These are phyloP conservation scores for Torymus texanus DNA, from an alignment of 2,888 invertebrate genomes.

Conservation along the genomic window DNA sequence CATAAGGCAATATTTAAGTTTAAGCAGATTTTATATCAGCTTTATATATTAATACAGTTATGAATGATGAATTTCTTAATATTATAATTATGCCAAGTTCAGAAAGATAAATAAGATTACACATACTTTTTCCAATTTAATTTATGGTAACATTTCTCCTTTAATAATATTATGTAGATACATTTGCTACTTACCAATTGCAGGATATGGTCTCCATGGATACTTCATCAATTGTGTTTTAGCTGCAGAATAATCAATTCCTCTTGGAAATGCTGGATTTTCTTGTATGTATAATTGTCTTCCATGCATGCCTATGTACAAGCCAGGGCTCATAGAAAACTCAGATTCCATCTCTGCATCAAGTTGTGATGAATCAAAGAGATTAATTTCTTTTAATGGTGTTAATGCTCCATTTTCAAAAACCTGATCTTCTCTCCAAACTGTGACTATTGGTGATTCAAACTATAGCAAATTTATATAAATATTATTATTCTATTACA, in stretches of 20 bases:
- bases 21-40: too few relatives aligned
- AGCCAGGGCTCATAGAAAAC: conserved; percentile 78
- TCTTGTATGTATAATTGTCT: conserved; percentile 80
- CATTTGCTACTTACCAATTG: conserved; percentile 72
- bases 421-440: conserved; percentile 85
- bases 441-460: conserved; percentile 88
- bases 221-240: conserved; percentile 73
- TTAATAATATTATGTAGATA: conserved; percentile 34
- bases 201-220: conserved; percentile 86
- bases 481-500: conserved; percentile 16
- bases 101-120: too few relatives aligned
- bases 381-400: conserved; percentile 82
- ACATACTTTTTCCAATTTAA: not conserved
- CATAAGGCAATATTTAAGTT: too few relatives aligned
- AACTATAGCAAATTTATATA: conserved; percentile 77
- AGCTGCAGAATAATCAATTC: conserved; percentile 58
- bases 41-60: too few relatives aligned
- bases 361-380: conserved; percentile 81
- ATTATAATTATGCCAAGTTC: too few relatives aligned
- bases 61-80: too few relatives aligned
- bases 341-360: conserved; percentile 73
- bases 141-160: conserved; percentile 28
- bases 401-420: conserved; percentile 48
- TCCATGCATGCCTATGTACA: conserved; percentile 91
- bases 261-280: conserved; percentile 63